Conservation (phyloP, 2,113 vertebrate species). For the Danio rerio region DNA sequence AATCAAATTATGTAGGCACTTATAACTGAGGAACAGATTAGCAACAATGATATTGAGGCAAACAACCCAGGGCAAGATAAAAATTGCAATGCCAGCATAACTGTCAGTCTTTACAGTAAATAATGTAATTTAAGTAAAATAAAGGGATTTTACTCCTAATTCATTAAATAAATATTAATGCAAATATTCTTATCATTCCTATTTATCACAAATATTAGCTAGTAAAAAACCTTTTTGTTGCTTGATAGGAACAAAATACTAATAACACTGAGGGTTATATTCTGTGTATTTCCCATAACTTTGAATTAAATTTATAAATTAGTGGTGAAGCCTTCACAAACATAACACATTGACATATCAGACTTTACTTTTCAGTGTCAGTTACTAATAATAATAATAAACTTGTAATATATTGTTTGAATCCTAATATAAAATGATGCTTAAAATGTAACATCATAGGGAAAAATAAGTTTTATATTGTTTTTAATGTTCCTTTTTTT, state of each 20-base stretch:
- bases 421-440: not conserved
- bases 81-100: not conserved
- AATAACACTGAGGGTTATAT: not conserved
- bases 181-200: not conserved
- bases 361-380: not conserved
- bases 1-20: slow-evolving; percentile 7
- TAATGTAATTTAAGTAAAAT: not conserved
- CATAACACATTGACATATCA: not conserved
- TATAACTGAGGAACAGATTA: not conserved
- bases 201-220: not conserved
- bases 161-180: not conserved
- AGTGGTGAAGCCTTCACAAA: not conserved
- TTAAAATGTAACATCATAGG: not conserved
- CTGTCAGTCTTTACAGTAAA: not conserved
- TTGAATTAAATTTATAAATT: not conserved
- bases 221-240: too few relatives aligned
- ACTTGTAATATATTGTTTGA: not conserved
- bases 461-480: not conserved
- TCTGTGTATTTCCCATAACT: not conserved
- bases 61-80: not conserved
- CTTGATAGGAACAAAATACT: not conserved
- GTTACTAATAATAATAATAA: not conserved
- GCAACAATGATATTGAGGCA: slow-evolving; percentile 7
- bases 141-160: not conserved
- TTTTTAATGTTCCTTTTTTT: slow-evolving; percentile 46